Evolutionary conservation across 2,888 invertebrate genomes (phyloP).

Genomic region (Himalopsyche kuldschensis): DNA sequence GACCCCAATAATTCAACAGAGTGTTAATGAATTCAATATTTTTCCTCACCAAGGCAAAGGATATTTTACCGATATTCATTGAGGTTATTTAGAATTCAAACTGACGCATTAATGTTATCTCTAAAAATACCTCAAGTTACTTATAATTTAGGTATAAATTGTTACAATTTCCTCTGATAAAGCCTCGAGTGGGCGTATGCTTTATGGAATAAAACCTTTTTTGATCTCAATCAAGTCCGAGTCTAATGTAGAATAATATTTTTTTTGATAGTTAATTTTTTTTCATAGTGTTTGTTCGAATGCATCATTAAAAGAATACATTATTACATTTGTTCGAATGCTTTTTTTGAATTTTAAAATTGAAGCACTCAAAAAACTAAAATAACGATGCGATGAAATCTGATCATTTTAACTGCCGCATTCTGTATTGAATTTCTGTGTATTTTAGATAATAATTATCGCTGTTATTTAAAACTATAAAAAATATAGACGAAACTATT

Average conservation of each 20-base stretch:
- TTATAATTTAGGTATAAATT: not conserved
- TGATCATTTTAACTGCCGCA: not conserved
- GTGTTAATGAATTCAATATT: constrained; percentile 38
- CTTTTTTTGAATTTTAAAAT: not conserved
- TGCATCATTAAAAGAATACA: not conserved
- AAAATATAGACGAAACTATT: too few relatives aligned
- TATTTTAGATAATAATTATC: too few relatives aligned
- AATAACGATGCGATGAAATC: not conserved
- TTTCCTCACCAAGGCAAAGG: constrained; percentile 19
- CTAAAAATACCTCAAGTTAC: not conserved
- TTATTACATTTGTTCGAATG: not conserved
- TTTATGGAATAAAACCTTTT: not conserved
- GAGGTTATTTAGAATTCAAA: constrained; percentile 21
- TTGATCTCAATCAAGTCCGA: not conserved
- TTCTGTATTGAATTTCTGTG: too few relatives aligned
- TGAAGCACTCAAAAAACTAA: not conserved
- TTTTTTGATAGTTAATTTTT: not conserved
- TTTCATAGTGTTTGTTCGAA: not conserved
- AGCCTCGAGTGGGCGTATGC: not conserved
- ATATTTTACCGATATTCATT: constrained; percentile 23
- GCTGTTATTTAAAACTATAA: too few relatives aligned
- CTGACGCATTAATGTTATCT: constrained; percentile 14
- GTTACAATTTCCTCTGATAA: not conserved
- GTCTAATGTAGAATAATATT: not conserved
- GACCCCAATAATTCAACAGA: constrained; percentile 33